Conservation (phyloP, 2,797 vertebrate genomes). For the Helicolenus hilgendorfi region DNA sequence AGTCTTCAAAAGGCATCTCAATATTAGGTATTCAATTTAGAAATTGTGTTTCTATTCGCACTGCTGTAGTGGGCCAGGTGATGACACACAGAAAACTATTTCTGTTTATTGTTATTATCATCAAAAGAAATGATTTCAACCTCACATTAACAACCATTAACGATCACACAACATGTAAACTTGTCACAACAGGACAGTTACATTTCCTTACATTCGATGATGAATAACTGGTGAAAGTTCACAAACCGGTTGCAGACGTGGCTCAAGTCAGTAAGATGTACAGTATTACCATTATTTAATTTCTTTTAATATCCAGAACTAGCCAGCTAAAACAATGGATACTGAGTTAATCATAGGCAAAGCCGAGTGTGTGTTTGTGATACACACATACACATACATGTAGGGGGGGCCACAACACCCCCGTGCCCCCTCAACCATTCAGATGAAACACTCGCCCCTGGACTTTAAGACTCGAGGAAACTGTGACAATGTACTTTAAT, state of each 20-base stretch:
- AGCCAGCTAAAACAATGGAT: neutral
- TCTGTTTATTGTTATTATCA: neutral
- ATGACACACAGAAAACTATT: too few species aligned
- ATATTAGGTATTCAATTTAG: neutral
- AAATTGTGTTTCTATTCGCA: neutral
- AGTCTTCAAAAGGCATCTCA: neutral
- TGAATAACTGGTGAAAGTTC: neutral
- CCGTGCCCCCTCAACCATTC: conserved; percentile 21
- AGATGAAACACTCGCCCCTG: conserved; percentile 22
- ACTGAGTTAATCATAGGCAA: neutral
- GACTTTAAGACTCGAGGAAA: neutral
- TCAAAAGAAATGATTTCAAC: neutral
- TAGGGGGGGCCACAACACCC: conserved; percentile 8
- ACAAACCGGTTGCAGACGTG: neutral
- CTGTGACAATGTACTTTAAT: neutral
- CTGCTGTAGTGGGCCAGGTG: too few species aligned
- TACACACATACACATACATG: neutral
- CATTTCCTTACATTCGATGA: neutral
- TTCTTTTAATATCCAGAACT: neutral
- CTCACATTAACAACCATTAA: neutral
- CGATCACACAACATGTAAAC: neutral
- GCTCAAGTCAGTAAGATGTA: neutral
- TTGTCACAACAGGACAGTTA: neutral
- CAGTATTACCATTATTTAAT: neutral
- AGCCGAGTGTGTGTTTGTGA: neutral